Evolutionary conservation across 2,888 invertebrate genomes (phyloP).

Genomic region (Imbricaverruca yamaguchii): DNA sequence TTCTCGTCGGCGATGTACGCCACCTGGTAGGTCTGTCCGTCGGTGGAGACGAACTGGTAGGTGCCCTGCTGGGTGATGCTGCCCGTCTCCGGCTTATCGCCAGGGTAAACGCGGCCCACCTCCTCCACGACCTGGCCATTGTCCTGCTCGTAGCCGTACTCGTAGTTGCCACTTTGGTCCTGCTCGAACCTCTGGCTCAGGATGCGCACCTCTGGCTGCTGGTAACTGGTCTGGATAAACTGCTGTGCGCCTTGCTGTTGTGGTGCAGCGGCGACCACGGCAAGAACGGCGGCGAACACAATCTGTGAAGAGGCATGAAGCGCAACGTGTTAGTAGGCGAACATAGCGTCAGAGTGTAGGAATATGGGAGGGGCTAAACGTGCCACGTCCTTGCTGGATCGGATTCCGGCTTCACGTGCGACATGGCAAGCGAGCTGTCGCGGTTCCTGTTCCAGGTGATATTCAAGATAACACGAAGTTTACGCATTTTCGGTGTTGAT

Average conservation of each 20-base stretch:
- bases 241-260: neutral
- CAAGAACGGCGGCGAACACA: constrained; percentile 1
- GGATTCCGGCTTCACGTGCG: too few relatives aligned
- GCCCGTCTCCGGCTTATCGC: neutral
- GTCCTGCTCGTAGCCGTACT: constrained; percentile 16
- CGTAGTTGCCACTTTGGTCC: constrained; percentile 1
- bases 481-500: too few relatives aligned
- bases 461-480: too few relatives aligned
- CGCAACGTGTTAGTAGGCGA: too few relatives aligned
- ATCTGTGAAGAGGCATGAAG: neutral
- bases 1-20: neutral
- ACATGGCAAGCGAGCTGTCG: too few relatives aligned
- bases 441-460: too few relatives aligned
- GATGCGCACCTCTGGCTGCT: neutral
- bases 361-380: too few relatives aligned
- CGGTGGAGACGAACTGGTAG: neutral
- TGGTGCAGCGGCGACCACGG: neutral
- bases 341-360: too few relatives aligned
- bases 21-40: constrained; percentile 11
- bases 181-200: neutral
- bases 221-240: too few relatives aligned
- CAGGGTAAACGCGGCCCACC: neutral
- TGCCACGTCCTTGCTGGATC: too few relatives aligned
- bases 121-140: neutral
- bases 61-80: neutral